phyloP scores from a whole-genome alignment of 53 echinoderm and acorn worm species.

The Apostichopus leukothele region DNA sequence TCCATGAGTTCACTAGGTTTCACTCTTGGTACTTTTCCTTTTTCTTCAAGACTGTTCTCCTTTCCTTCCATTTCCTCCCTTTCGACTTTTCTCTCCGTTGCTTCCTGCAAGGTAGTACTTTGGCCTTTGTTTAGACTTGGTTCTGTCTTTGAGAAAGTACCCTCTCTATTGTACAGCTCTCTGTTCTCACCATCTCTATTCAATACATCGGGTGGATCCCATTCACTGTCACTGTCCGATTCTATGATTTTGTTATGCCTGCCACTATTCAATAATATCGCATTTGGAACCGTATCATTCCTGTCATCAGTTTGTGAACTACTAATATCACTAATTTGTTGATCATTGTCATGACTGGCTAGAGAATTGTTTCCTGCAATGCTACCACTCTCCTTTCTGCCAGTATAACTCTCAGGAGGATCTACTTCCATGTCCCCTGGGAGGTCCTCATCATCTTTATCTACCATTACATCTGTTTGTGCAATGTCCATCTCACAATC shows the following conservation, averaged over 20 bases:
- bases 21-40: too few relatives aligned
- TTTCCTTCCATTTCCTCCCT: neutral
- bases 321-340: too few relatives aligned
- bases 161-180: neutral
- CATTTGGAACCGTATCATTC: too few relatives aligned
- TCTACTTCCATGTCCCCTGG: too few relatives aligned
- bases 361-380: too few relatives aligned
- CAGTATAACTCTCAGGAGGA: too few relatives aligned
- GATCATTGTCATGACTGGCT: too few relatives aligned
- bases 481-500: neutral
- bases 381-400: too few relatives aligned
- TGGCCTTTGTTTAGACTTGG: neutral
- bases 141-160: neutral
- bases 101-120: neutral
- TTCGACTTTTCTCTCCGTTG: neutral
- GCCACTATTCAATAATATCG: neutral
- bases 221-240: neutral
- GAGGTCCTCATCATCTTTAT: too few relatives aligned
- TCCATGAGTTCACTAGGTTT: too few relatives aligned
- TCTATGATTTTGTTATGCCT: neutral
- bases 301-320: too few relatives aligned
- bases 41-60: neutral
- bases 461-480: neutral
- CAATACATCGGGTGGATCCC: constrained; percentile 2
- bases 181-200: neutral